phyloP scores from a whole-genome alignment of 2,888 invertebrate species.

The Pinctada fucata region DNA sequence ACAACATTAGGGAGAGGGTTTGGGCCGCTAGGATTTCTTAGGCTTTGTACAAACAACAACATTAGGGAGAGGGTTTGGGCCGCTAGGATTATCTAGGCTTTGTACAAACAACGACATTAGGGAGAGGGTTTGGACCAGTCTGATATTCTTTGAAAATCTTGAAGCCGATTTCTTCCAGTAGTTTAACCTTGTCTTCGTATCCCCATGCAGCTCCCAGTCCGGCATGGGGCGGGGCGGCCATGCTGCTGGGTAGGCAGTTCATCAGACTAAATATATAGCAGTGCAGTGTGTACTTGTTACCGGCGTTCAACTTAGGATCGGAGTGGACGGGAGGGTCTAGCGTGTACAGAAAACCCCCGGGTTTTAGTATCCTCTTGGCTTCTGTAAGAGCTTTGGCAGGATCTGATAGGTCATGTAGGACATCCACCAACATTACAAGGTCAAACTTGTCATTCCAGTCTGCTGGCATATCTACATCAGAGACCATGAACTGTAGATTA shows the following conservation, averaged over 20 bases:
- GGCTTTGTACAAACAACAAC: too few species aligned
- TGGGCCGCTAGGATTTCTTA: too few species aligned
- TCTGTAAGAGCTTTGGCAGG: background rate
- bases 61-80: too few species aligned
- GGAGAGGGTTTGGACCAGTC: too few species aligned
- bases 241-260: constrained; percentile 42
- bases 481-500: too few species aligned
- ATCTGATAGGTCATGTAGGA: constrained; percentile 24
- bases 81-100: too few species aligned
- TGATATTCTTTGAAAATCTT: background rate
- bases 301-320: background rate
- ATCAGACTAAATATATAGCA: constrained; percentile 37
- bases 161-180: constrained; percentile 4
- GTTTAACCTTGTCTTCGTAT: constrained; percentile 29
- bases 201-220: constrained; percentile 49
- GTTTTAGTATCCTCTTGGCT: constrained; percentile 13
- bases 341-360: background rate
- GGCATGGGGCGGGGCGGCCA: constrained; percentile 28
- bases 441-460: background rate
- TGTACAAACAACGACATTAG: too few species aligned
- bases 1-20: too few species aligned
- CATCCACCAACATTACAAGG: constrained; percentile 15
- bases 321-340: constrained; percentile 23
- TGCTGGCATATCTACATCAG: too few species aligned
- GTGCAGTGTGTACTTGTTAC: background rate